phyloP scores from a whole-genome alignment of 2,113 vertebrate genomes.

The Coptodon bakossiorum region DNA sequence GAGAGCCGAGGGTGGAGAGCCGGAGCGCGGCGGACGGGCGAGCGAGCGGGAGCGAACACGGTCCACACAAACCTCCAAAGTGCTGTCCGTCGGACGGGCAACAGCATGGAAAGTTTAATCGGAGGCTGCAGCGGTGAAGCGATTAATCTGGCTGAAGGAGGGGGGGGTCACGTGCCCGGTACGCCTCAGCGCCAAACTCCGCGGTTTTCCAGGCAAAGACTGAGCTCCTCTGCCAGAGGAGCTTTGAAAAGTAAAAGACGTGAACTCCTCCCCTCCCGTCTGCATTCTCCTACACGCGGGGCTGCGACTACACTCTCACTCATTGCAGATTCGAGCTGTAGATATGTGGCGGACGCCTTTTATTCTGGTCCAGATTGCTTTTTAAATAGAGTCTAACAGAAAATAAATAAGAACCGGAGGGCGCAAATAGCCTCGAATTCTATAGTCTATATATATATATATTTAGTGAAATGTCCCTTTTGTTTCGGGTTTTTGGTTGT shows the following conservation, averaged over 20 bases:
- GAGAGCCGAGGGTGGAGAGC: conserved; percentile 10
- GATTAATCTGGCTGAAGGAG: not conserved
- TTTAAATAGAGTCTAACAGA: not conserved
- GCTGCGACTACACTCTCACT: conserved; percentile 15
- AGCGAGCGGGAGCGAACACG: not conserved
- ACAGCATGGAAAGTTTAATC: conserved; percentile 56
- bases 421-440: not conserved
- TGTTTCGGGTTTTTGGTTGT: not conserved
- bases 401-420: not conserved
- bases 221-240: conserved; percentile 40
- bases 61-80: conserved; percentile 34
- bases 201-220: conserved; percentile 22
- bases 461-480: not conserved
- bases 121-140: not conserved
- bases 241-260: conserved; percentile 62
- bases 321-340: conserved; percentile 42
- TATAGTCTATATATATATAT: not conserved
- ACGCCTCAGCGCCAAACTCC: conserved; percentile 16
- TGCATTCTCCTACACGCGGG: conserved; percentile 59
- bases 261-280: conserved; percentile 69
- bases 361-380: conserved; percentile 17
- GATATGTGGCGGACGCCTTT: conserved; percentile 29
- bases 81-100: conserved; percentile 35
- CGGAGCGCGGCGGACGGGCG: not conserved
- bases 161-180: conserved; percentile 13